phyloP scores from a whole-genome alignment of 2,888 invertebrate genomes.

The Spatulosminthurus flaviceps region DNA sequence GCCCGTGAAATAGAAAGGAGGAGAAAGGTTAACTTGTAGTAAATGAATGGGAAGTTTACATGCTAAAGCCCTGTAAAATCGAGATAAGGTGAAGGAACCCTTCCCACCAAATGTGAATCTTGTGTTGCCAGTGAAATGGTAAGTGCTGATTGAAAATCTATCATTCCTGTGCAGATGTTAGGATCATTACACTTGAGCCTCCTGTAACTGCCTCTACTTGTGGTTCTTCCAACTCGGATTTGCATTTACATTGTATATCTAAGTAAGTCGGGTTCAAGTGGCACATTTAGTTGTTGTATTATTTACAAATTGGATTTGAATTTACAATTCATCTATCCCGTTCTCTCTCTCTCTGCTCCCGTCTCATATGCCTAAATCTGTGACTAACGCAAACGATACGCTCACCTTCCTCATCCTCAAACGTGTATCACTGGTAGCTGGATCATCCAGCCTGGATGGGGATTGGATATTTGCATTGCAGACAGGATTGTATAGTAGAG shows the following conservation, averaged over 20 bases:
- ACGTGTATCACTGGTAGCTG: no score
- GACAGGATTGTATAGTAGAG: no score
- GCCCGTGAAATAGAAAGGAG: neutral
- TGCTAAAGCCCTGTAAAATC: conserved; percentile 20
- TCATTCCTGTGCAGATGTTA: neutral
- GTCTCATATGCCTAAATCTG: neutral
- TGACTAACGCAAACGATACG: neutral
- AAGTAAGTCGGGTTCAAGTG: neutral
- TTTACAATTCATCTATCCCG: conserved; percentile 22
- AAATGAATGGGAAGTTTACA: conserved; percentile 24
- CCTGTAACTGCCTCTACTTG: neutral
- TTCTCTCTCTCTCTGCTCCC: neutral
- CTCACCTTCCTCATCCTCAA: no score
- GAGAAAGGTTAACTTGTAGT: neutral
- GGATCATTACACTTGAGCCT: neutral
- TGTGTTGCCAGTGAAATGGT: conserved; percentile 11
- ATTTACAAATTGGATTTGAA: conserved; percentile 28
- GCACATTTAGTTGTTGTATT: conserved; percentile 21
- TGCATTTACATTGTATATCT: no score
- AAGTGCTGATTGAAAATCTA: conserved; percentile 25
- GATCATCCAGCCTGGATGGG: no score
- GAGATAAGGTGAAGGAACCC: neutral
- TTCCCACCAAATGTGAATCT: neutral
- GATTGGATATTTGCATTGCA: no score
- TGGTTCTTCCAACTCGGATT: neutral